Evolutionary conservation across 1,140 invertebrate species (phyloP).

Genomic region (Ladona fulva): DNA sequence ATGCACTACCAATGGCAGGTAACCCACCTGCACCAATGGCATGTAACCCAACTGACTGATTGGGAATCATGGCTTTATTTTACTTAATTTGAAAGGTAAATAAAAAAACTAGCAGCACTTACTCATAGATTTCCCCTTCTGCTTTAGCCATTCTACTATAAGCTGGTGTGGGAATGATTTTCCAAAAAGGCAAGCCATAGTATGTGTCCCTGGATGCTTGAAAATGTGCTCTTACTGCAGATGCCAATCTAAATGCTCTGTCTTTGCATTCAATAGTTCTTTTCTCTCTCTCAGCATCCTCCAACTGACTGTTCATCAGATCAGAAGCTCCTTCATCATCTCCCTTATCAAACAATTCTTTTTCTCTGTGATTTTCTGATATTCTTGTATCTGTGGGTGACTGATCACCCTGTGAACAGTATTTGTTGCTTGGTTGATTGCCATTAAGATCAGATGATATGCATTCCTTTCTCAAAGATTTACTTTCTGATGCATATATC

Average conservation of each 20-base stretch:
- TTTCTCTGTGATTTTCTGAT: neutral
- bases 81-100: too few species aligned
- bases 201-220: slow-evolving; percentile 65
- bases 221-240: slow-evolving; percentile 64
- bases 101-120: too few species aligned
- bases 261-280: slow-evolving; percentile 31
- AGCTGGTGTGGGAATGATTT: slow-evolving; percentile 59
- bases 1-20: too few species aligned
- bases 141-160: slow-evolving; percentile 61
- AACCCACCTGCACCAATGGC: too few species aligned
- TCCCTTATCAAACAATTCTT: neutral
- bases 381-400: neutral
- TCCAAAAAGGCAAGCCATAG: slow-evolving; percentile 76
- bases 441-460: neutral
- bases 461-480: neutral
- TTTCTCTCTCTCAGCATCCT: slow-evolving; percentile 29
- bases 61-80: too few species aligned
- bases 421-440: neutral
- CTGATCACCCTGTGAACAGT: neutral
- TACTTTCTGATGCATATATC: neutral
- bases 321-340: neutral
- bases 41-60: too few species aligned
- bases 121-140: slow-evolving; percentile 71
- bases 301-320: neutral
- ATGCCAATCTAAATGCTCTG: slow-evolving; percentile 44